A percentile compares a stretch with the other conserved stretches of the same genome.
Conservation (phyloP, 2,797 vertebrate species). For the Chelon labrosus region DNA sequence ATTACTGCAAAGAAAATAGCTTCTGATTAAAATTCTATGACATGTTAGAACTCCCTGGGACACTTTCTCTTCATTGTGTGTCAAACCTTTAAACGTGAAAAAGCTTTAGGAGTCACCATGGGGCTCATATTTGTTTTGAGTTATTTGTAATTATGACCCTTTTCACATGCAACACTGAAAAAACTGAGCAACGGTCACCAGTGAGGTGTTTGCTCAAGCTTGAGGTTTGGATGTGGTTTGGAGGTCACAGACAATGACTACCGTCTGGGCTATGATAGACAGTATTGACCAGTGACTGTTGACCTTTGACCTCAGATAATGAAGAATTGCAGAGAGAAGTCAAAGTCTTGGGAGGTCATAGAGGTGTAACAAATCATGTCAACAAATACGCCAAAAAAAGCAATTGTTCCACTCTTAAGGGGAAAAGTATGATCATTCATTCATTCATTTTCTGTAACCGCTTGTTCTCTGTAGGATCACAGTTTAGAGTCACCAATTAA, state of each 20-base stretch:
- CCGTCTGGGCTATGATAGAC: slow-evolving; percentile 62
- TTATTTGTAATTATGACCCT: slow-evolving; percentile 58
- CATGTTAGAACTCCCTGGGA: slow-evolving; percentile 40
- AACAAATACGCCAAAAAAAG: slow-evolving; percentile 49
- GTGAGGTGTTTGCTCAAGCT: slow-evolving; percentile 53
- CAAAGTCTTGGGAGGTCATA: slow-evolving; percentile 50
- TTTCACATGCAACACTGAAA: slow-evolving; percentile 34
- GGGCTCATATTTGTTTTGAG: background rate
- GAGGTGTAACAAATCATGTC: slow-evolving; percentile 61
- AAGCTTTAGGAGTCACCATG: background rate
- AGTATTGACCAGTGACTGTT: slow-evolving; percentile 52
- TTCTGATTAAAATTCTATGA: slow-evolving; percentile 33
- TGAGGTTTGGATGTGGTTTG: slow-evolving; percentile 49
- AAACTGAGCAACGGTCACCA: slow-evolving; percentile 18
- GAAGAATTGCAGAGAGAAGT: slow-evolving; percentile 53
- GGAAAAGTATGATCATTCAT: too few relatives aligned
- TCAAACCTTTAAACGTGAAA: slow-evolving; percentile 31
- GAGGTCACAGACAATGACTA: slow-evolving; percentile 43
- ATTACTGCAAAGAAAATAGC: slow-evolving; percentile 4
- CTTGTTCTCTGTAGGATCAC: too few relatives aligned
- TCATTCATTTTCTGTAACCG: too few relatives aligned
- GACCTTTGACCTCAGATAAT: slow-evolving; percentile 71
- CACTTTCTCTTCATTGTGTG: slow-evolving; percentile 38
- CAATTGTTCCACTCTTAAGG: too few relatives aligned
- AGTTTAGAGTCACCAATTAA: too few relatives aligned